Evolutionary conservation across 2,113 vertebrate species (phyloP).

Genomic region (Ranitomeya imitator): DNA sequence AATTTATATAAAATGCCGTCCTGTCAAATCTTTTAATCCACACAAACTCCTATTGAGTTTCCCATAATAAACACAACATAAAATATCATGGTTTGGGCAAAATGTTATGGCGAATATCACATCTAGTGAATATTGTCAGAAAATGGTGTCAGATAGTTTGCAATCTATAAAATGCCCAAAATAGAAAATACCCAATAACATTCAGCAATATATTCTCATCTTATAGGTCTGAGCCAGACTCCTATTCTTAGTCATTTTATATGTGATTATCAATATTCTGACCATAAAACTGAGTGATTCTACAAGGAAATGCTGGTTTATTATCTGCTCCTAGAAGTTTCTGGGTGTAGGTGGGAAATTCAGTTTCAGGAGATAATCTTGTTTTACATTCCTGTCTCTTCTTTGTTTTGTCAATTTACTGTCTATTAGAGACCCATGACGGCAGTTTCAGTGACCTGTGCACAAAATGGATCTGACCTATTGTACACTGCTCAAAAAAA

Average conservation of each 20-base stretch:
- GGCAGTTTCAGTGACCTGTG: too few relatives aligned
- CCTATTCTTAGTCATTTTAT: not conserved
- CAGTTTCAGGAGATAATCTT: not conserved
- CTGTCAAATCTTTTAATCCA: too few relatives aligned
- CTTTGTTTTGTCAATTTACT: not conserved
- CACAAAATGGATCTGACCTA: too few relatives aligned
- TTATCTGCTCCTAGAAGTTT: not conserved
- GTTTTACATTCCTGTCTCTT: not conserved
- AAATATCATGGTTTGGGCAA: too few relatives aligned
- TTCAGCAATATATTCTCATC: not conserved
- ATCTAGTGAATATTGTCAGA: not conserved
- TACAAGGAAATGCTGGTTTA: not conserved
- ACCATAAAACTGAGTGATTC: not conserved
- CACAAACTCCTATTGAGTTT: too few relatives aligned
- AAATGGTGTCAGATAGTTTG: not conserved
- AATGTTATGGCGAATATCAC: too few relatives aligned
- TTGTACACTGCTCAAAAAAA: too few relatives aligned
- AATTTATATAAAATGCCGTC: too few relatives aligned
- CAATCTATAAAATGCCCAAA: not conserved
- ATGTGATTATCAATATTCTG: not conserved
- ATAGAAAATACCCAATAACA: not conserved
- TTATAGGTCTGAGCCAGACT: not conserved
- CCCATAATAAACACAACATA: too few relatives aligned
- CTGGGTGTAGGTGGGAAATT: not conserved
- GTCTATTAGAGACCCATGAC: too few relatives aligned